Percentiles rank a stretch among this genome's conserved stretches.
phyloP scores from a whole-genome alignment of 2,888 invertebrate genomes.

The Andrena marginata region DNA sequence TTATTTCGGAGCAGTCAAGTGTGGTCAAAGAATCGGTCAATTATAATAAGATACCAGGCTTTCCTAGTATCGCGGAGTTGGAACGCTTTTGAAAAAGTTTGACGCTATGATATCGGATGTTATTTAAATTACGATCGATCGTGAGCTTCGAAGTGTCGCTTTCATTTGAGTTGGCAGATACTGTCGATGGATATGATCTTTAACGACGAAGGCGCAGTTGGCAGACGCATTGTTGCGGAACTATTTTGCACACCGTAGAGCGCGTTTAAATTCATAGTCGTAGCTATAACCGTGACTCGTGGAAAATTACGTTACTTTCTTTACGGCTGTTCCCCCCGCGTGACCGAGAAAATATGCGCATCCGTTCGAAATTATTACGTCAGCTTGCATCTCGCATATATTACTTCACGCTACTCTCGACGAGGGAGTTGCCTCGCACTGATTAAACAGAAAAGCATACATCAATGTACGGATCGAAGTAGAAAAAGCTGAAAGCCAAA shows the following conservation, averaged over 20 bases:
- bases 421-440: neutral
- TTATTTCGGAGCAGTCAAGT: too few relatives aligned
- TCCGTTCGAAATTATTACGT: constrained; percentile 15
- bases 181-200: constrained; percentile 24
- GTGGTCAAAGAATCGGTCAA: too few relatives aligned
- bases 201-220: constrained; percentile 66
- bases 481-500: too few relatives aligned
- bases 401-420: neutral
- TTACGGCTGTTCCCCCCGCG: constrained; percentile 33
- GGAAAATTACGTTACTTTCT: constrained; percentile 53
- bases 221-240: constrained; percentile 58
- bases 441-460: neutral
- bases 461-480: neutral
- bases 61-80: too few relatives aligned
- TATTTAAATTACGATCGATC: neutral
- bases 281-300: constrained; percentile 33
- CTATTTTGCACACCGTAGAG: constrained; percentile 29
- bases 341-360: constrained; percentile 32
- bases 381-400: neutral
- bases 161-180: constrained; percentile 37
- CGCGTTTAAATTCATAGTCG: constrained; percentile 34
- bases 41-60: too few relatives aligned
- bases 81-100: neutral
- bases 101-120: neutral
- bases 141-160: neutral